Conservation (phyloP, 2,888 invertebrate genomes). For the Rosalia funebris region DNA sequence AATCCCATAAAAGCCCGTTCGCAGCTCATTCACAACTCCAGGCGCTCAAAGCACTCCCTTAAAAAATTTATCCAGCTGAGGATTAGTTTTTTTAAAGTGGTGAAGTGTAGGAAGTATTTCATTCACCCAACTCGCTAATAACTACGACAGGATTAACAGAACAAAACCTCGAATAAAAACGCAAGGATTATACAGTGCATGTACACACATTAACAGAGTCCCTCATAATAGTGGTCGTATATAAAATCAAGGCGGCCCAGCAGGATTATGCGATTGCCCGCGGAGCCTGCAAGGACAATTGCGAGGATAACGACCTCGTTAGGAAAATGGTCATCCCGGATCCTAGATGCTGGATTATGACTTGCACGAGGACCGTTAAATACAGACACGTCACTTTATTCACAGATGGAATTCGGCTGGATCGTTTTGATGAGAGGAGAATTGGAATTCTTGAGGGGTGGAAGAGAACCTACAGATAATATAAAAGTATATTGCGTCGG, state of each 20-base stretch:
- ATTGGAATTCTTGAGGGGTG: neutral
- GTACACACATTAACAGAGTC: no score
- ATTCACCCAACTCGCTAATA: no score
- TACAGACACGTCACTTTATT: conserved; percentile 40
- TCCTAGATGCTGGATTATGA: conserved; percentile 43
- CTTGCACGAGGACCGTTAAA: conserved; percentile 34
- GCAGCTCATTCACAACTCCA: no score
- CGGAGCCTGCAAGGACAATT: conserved; percentile 18
- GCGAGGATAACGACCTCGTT: conserved; percentile 44
- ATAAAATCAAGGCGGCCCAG: conserved; percentile 6
- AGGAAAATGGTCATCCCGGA: conserved; percentile 46
- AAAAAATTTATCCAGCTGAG: no score
- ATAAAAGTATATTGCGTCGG: neutral
- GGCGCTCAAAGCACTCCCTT: no score
- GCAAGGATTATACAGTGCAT: no score
- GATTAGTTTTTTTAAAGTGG: no score
- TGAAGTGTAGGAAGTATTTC: no score
- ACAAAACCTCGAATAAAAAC: no score
- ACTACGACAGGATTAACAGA: no score
- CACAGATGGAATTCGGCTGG: conserved; percentile 14
- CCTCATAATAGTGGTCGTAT: no score
- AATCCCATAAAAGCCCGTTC: no score
- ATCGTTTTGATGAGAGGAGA: neutral
- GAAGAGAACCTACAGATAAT: neutral
- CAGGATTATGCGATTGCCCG: conserved; percentile 13